Conservation (phyloP, 2,888 invertebrate genomes). For the Drosophila anomalata region DNA sequence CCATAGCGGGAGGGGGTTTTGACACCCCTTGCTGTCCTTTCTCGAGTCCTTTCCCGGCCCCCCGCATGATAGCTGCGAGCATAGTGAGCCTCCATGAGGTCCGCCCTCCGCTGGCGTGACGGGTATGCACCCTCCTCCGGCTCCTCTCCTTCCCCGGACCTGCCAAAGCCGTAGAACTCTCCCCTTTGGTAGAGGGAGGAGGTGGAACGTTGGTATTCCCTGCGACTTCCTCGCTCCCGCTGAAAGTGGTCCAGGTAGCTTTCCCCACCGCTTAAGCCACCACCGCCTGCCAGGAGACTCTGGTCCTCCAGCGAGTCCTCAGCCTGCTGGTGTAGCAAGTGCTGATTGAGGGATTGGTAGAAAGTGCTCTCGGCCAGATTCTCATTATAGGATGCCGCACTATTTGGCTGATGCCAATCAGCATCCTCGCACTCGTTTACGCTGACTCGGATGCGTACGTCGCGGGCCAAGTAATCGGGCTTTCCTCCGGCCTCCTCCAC, state of each 20-base stretch:
- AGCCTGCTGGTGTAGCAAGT: conserved; percentile 61
- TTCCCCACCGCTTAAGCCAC: conserved; percentile 71
- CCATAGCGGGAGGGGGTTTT: background rate
- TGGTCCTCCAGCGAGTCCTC: conserved; percentile 29
- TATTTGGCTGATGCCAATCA: conserved; percentile 63
- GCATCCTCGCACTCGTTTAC: conserved; percentile 71
- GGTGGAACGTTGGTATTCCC: conserved; percentile 49
- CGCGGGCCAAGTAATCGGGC: conserved; percentile 63
- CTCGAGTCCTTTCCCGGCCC: conserved; percentile 19
- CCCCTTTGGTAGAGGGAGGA: conserved; percentile 38
- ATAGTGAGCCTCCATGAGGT: conserved; percentile 64
- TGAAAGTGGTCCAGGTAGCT: conserved; percentile 82
- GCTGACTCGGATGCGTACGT: conserved; percentile 77
- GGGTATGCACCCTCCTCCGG: conserved; percentile 39
- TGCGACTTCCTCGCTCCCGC: conserved; percentile 50
- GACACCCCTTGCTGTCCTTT: conserved; percentile 7
- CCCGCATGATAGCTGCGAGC: conserved; percentile 50
- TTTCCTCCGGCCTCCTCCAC: conserved; percentile 40
- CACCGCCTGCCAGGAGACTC: conserved; percentile 13
- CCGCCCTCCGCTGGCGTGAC: conserved; percentile 56
- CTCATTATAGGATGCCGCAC: conserved; percentile 68
- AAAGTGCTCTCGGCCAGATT: conserved; percentile 80
- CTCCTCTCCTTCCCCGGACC: conserved; percentile 18
- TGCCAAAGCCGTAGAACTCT: conserved; percentile 64
- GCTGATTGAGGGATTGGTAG: conserved; percentile 81